Percentiles rank a stretch among this genome's conserved stretches.
These are phyloP conservation scores for Dendrocincla fuliginosa DNA, from an alignment of 2,797 vertebrate species.

Conservation along the genomic window DNA sequence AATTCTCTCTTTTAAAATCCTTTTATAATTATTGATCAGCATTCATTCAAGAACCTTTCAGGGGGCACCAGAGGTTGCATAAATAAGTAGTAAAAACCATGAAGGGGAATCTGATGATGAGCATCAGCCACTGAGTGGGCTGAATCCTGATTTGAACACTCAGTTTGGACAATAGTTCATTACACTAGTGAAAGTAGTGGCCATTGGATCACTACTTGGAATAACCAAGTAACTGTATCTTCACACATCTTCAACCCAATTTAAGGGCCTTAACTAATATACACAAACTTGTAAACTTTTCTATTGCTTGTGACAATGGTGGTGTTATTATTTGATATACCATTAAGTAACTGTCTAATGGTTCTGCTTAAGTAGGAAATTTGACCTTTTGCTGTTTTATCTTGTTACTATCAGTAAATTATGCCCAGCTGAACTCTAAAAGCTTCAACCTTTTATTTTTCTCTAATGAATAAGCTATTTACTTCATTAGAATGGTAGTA, in stretches of 20 bases:
- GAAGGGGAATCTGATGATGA: neutral
- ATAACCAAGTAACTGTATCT: neutral
- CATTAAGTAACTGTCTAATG: neutral
- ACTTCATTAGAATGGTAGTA: neutral
- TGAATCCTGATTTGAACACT: neutral
- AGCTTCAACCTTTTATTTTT: conserved; percentile 1
- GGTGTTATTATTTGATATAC: neutral
- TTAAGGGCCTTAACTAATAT: neutral
- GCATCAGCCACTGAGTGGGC: neutral
- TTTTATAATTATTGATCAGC: neutral
- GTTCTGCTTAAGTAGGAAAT: neutral
- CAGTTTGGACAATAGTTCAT: neutral
- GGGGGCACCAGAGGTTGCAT: neutral
- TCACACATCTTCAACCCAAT: neutral
- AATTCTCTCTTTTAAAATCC: neutral
- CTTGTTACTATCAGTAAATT: neutral
- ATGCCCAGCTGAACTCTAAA: neutral
- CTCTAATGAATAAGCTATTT: neutral
- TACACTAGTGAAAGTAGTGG: neutral
- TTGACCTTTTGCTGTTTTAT: neutral
- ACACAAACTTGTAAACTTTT: neutral
- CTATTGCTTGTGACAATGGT: neutral
- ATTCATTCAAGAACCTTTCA: neutral
- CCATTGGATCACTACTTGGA: neutral
- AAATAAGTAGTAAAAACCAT: neutral